Evolutionary conservation across 1,140 invertebrate genomes (phyloP), one percentile per base, ranked within the genome.

Genomic region (Macrosteles quadrilineatus): DNA sequence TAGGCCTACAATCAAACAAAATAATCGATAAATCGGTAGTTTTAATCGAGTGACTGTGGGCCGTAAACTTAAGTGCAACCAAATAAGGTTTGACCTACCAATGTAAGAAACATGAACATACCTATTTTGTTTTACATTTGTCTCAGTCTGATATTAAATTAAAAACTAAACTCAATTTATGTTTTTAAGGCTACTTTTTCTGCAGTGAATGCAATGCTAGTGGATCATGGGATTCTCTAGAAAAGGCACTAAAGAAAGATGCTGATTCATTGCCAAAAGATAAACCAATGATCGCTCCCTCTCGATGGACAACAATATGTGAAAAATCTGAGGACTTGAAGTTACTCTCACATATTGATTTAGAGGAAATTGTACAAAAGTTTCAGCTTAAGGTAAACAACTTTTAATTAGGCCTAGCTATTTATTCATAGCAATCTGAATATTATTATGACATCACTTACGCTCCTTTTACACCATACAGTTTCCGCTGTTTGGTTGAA

Each of bases 121-220:
- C n/a, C n/a, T n/a, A n/a, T n/a, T n/a, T n/a, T n/a, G n/a, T n/a
- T n/a, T n/a, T n/a, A n/a, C n/a, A n/a, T n/a, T n/a, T n/a, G n/a
- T n/a, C n/a, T n/a, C n/a, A n/a, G n/a, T n/a, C n/a, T n/a, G n/a
- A n/a, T n/a, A n/a, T n/a, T n/a, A n/a, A n/a, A n/a, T n/a, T n/a
- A n/a, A n/a, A n/a, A n/a, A n/a, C n/a, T n/a, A n/a, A n/a, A 30
- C n/a, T 6, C 32, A 19, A 23, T 25, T 19, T n/a, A 45, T 70
- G 21, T 68, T 72, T 30, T 71, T 31, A 62, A 73, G 72, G 72
- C 11, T 64, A 43, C 71, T 73, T 67, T 62, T n/a, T 63, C 11
- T 73, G 72, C 25, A 55, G 40, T 9, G 47, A 70, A 31, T 73
- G 72, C 31, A 57, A 45, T 36, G 66, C n/a, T 19, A 45, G 27